Evolutionary conservation across 1,140 invertebrate species (phyloP).

Genomic region (Notospermus geniculatus): DNA sequence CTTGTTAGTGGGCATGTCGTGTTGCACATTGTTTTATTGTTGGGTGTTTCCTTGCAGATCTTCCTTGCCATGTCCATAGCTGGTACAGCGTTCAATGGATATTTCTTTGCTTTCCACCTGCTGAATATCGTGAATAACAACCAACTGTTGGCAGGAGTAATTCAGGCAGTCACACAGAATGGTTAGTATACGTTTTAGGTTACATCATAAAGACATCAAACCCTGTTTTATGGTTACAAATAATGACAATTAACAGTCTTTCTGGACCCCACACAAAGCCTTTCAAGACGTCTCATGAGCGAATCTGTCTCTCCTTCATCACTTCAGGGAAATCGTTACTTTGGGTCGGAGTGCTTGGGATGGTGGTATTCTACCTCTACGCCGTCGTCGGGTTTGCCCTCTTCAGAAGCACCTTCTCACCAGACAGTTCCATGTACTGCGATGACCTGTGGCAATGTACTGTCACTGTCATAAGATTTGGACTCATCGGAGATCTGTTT

Average conservation of each 20-base stretch:
- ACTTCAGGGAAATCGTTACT: slow-evolving; percentile 50
- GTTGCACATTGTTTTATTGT: neutral
- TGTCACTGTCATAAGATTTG: slow-evolving; percentile 51
- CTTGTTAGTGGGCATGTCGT: neutral
- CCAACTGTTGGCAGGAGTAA: slow-evolving; percentile 52
- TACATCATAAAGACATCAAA: no score
- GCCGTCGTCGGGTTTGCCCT: slow-evolving; percentile 52
- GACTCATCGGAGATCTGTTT: slow-evolving; percentile 55
- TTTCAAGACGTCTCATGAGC: no score
- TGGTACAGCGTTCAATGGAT: slow-evolving; percentile 50
- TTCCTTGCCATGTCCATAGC: slow-evolving; percentile 50
- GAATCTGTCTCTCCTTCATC: no score
- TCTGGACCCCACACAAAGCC: no score
- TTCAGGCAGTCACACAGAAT: slow-evolving; percentile 54
- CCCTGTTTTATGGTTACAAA: no score
- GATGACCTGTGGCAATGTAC: slow-evolving; percentile 52
- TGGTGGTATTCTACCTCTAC: slow-evolving; percentile 55
- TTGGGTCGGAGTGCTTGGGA: slow-evolving; percentile 54
- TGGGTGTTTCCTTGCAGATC: slow-evolving; percentile 34
- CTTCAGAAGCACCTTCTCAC: slow-evolving; percentile 42
- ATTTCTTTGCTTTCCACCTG: slow-evolving; percentile 57
- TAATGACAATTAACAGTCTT: no score
- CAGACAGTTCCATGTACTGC: slow-evolving; percentile 47
- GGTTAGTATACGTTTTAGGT: slow-evolving; percentile 35
- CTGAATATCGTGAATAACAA: slow-evolving; percentile 56